A percentile compares a stretch with the other conserved stretches of the same genome.
phyloP scores from a whole-genome alignment of 2,113 vertebrate genomes.

The Ammodramus savannarum region DNA sequence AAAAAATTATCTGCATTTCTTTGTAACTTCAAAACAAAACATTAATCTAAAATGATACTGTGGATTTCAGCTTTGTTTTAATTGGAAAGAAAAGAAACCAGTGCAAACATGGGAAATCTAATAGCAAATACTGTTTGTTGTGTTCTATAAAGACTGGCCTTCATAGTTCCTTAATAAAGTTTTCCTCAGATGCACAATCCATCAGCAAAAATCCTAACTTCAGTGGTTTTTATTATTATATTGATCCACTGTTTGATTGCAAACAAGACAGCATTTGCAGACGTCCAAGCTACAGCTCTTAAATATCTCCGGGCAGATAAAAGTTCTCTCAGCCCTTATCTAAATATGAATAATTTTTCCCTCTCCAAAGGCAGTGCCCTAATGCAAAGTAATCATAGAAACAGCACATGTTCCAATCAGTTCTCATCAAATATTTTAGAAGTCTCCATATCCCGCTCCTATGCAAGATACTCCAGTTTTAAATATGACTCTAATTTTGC shows the following conservation, averaged over 20 bases:
- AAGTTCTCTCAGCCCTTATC: not conserved
- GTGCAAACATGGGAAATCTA: not conserved
- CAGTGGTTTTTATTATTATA: slow-evolving; percentile 56
- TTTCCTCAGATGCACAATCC: slow-evolving; percentile 29
- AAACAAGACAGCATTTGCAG: slow-evolving; percentile 28
- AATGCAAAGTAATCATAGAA: not conserved
- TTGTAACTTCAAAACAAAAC: not conserved
- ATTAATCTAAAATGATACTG: not conserved
- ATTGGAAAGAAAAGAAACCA: not conserved
- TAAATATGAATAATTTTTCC: not conserved
- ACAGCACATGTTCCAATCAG: not conserved
- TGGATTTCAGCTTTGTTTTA: not conserved
- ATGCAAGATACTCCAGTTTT: not conserved
- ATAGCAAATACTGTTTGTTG: not conserved
- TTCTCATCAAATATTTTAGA: not conserved
- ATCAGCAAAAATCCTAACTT: slow-evolving; percentile 40
- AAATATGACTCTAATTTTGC: not conserved
- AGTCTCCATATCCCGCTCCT: not conserved
- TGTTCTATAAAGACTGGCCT: not conserved
- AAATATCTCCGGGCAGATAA: not conserved
- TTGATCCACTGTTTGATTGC: slow-evolving; percentile 36
- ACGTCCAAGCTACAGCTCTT: not conserved
- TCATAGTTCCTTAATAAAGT: slow-evolving; percentile 15
- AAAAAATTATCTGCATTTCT: not conserved
- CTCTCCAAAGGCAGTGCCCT: not conserved